Conservation (phyloP, 2,888 invertebrate species). For the Polietes domitor region DNA sequence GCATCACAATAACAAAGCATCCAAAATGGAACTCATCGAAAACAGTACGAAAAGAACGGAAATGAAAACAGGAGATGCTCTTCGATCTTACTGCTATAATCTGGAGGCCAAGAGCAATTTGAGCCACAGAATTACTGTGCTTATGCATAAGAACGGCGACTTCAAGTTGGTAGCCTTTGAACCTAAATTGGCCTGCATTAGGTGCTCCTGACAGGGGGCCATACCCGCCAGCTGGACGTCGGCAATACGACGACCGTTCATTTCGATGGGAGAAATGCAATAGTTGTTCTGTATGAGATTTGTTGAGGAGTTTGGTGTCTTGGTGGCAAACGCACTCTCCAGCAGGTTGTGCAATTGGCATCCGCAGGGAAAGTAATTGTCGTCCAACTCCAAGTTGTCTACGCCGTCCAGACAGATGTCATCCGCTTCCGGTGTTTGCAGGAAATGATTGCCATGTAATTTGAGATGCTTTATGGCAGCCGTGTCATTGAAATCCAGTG, state of each 20-base stretch:
- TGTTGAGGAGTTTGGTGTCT: constrained; percentile 82
- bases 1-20: constrained; percentile 37
- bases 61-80: not conserved
- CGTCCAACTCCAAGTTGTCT: constrained; percentile 86
- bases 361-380: constrained; percentile 93
- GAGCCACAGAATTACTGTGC: constrained; percentile 38
- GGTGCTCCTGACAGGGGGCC: constrained; percentile 86
- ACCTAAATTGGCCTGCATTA: constrained; percentile 85
- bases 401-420: constrained; percentile 87
- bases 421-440: constrained; percentile 87
- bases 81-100: constrained; percentile 52
- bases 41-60: not conserved
- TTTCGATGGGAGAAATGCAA: constrained; percentile 92
- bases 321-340: constrained; percentile 88
- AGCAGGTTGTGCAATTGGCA: constrained; percentile 90
- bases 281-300: constrained; percentile 89
- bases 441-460: constrained; percentile 91
- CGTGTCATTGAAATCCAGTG: constrained; percentile 86
- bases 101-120: constrained; percentile 43
- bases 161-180: constrained; percentile 78
- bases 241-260: constrained; percentile 89
- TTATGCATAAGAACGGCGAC: constrained; percentile 30
- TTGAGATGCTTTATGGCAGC: constrained; percentile 87
- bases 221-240: constrained; percentile 85
- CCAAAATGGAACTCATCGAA: constrained; percentile 11